Conservation (phyloP, 2,113 vertebrate genomes). For the Amblyopsis rosae region DNA sequence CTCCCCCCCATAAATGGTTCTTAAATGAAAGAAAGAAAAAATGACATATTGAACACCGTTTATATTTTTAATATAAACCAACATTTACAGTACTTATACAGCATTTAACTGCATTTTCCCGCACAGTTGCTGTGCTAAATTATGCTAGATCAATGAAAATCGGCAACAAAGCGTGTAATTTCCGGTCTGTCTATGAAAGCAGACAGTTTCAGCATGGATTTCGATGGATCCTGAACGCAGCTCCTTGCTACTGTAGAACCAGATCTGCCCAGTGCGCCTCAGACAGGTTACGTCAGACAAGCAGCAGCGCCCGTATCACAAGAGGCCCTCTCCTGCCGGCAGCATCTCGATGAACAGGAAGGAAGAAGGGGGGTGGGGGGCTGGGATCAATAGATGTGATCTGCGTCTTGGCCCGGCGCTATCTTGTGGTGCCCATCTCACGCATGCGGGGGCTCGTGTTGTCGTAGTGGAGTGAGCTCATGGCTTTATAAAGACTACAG, state of each 20-base stretch:
- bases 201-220: neutral
- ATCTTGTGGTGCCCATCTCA: conserved; percentile 65
- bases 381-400: conserved; percentile 80
- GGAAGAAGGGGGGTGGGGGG: conserved; percentile 48
- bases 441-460: conserved; percentile 70
- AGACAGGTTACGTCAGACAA: conserved; percentile 72
- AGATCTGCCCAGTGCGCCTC: conserved; percentile 63
- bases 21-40: no score
- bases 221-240: conserved; percentile 62
- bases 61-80: no score
- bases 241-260: conserved; percentile 53
- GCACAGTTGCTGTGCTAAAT: no score
- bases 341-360: conserved; percentile 72
- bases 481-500: conserved; percentile 79
- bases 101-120: no score
- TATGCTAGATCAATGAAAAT: no score
- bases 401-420: conserved; percentile 70
- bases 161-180: no score
- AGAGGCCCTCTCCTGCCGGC: conserved; percentile 59
- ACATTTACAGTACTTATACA: no score
- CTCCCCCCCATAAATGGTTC: no score
- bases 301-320: conserved; percentile 59
- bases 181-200: no score
- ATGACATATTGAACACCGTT: no score
- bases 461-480: conserved; percentile 79